Conservation (phyloP, 2,888 invertebrate species). For the Arctia plantaginis region DNA sequence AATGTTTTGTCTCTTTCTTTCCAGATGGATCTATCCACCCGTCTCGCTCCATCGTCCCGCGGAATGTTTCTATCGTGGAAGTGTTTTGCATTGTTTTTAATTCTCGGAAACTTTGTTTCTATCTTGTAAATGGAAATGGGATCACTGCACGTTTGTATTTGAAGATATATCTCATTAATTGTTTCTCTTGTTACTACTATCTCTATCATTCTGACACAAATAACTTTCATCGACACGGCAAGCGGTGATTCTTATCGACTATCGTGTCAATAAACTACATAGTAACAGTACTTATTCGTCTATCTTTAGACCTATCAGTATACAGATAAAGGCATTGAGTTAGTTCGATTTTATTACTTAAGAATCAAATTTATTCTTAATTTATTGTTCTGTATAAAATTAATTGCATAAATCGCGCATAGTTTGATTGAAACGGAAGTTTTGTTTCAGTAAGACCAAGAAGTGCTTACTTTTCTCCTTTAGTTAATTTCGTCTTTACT, state of each 20-base stretch:
- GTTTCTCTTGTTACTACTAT: slow-evolving; percentile 22
- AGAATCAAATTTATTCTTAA: slow-evolving; percentile 2
- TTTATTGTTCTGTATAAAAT: slow-evolving; percentile 5
- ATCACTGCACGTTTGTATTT: slow-evolving; percentile 40
- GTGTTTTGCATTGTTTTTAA: slow-evolving; percentile 50
- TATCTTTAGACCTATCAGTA: not conserved
- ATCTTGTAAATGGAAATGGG: slow-evolving; percentile 44
- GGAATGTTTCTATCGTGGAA: slow-evolving; percentile 55
- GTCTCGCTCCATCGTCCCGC: slow-evolving; percentile 60
- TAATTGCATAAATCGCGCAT: slow-evolving; percentile 25
- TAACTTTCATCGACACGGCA: slow-evolving; percentile 9
- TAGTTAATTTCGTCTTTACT: slow-evolving; percentile 25
- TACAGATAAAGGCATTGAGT: not conserved
- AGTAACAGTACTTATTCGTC: not conserved
- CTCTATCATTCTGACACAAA: slow-evolving; percentile 6
- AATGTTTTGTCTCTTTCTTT: slow-evolving; percentile 82
- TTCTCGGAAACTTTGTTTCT: slow-evolving; percentile 44
- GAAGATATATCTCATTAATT: slow-evolving; percentile 33
- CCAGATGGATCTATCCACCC: slow-evolving; percentile 71
- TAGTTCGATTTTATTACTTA: slow-evolving; percentile 5
- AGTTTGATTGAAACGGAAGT: slow-evolving; percentile 33
- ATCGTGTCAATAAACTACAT: slow-evolving; percentile 1
- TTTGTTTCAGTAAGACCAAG: slow-evolving; percentile 35
- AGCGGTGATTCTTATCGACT: not conserved
- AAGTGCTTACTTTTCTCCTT: slow-evolving; percentile 27